phyloP scores from a whole-genome alignment of 1,140 invertebrate genomes.

The Sinonovacula constricta region DNA sequence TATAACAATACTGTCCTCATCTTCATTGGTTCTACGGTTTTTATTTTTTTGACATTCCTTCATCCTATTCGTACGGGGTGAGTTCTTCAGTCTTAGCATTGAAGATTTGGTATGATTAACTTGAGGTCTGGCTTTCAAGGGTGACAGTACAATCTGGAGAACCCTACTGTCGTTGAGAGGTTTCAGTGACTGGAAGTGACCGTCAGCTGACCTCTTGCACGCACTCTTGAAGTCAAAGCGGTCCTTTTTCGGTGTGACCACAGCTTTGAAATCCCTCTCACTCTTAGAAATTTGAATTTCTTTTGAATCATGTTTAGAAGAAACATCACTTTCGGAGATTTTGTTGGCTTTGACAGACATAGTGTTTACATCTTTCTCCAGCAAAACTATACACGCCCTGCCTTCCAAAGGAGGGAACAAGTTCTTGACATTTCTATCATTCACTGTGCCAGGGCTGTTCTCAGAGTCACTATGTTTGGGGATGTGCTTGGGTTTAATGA shows the following conservation, averaged over 20 bases:
- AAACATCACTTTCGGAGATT: too few species aligned
- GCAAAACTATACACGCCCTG: not conserved
- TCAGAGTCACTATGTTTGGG: too few species aligned
- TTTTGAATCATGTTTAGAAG: too few species aligned
- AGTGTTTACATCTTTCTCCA: not conserved
- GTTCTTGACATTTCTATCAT: not conserved
- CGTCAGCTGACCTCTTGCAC: conserved; percentile 22
- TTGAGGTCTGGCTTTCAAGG: conserved; percentile 58
- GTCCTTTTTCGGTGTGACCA: not conserved
- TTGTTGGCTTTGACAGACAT: too few species aligned
- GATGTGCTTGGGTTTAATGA: too few species aligned
- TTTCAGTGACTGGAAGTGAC: conserved; percentile 15
- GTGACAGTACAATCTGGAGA: conserved; percentile 63
- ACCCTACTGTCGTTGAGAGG: conserved; percentile 56
- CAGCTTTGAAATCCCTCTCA: too few species aligned
- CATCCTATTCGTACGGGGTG: conserved; percentile 54
- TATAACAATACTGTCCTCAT: conserved; percentile 25
- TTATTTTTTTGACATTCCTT: conserved; percentile 48
- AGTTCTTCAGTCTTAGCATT: conserved; percentile 62
- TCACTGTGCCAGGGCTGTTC: too few species aligned
- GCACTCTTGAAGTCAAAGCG: conserved; percentile 38
- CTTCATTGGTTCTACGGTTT: not conserved
- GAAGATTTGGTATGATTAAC: conserved; percentile 68
- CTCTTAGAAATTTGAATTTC: too few species aligned
- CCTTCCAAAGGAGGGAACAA: not conserved